phyloP scores from a whole-genome alignment of 2,888 invertebrate species.

The Podabrus alpinus region DNA sequence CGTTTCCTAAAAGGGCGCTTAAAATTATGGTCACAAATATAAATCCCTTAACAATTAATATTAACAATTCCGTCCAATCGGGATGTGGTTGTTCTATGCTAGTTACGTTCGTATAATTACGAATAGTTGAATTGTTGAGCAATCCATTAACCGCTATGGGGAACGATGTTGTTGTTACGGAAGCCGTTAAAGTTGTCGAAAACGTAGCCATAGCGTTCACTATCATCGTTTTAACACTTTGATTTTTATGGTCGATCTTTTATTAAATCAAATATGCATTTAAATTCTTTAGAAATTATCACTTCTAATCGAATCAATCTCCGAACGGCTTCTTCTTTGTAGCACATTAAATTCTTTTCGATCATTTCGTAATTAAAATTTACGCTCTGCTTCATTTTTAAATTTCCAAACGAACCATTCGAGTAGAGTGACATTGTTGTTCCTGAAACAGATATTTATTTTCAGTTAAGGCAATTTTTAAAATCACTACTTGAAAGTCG shows the following conservation, averaged over 20 bases:
- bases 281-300: background rate
- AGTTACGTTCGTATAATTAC: slow-evolving; percentile 46
- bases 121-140: slow-evolving; percentile 42
- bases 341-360: background rate
- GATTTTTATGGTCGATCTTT: background rate
- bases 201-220: slow-evolving; percentile 55
- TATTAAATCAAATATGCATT: background rate
- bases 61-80: slow-evolving; percentile 61
- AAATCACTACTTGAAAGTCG: background rate
- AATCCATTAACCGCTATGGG: slow-evolving; percentile 30
- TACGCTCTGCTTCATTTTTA: background rate
- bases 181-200: slow-evolving; percentile 50
- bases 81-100: slow-evolving; percentile 49
- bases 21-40: slow-evolving; percentile 86
- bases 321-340: background rate
- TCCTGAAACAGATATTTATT: background rate
- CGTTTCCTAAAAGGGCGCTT: slow-evolving; percentile 89
- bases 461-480: background rate
- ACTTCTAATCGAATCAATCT: background rate
- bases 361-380: background rate
- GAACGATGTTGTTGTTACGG: slow-evolving; percentile 42
- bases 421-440: background rate
- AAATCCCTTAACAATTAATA: slow-evolving; percentile 73
- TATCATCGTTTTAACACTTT: slow-evolving; percentile 49
- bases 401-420: background rate